A percentile compares a stretch with the other conserved stretches of the same genome.
These are phyloP conservation scores for Elgonia sp. DNA, from an alignment of 2,888 invertebrate species.

Conservation along the genomic window DNA sequence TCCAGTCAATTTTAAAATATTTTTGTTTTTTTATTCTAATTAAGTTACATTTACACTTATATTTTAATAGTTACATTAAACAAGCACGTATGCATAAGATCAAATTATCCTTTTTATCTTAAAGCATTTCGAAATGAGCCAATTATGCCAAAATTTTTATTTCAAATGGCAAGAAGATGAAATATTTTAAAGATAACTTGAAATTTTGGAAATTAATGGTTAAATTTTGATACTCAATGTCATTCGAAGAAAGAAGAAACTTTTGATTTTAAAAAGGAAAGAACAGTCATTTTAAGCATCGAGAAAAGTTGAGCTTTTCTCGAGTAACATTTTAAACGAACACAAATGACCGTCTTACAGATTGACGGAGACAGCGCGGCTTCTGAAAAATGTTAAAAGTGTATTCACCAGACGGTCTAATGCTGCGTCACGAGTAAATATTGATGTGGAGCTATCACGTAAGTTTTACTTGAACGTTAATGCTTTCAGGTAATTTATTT, in stretches of 20 bases:
- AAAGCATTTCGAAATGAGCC: too few relatives aligned
- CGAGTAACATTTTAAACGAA: conserved; percentile 73
- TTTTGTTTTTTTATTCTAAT: too few relatives aligned
- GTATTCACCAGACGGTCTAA: conserved; percentile 95
- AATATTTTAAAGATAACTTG: background rate
- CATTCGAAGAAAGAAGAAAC: conserved; percentile 80
- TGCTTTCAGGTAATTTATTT: conserved; percentile 35
- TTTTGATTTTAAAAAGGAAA: conserved; percentile 75
- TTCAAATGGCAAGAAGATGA: too few relatives aligned
- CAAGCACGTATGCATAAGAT: conserved; percentile 47
- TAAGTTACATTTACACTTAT: too few relatives aligned
- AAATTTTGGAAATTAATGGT: background rate
- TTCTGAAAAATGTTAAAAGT: conserved; percentile 97
- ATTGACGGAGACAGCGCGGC: conserved; percentile 98
- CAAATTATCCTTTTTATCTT: background rate
- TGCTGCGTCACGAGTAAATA: conserved; percentile 91
- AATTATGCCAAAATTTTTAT: background rate
- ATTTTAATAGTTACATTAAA: conserved; percentile 45
- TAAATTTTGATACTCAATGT: background rate
- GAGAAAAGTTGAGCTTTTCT: conserved; percentile 35
- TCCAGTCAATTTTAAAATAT: too few relatives aligned
- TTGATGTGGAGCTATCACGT: conserved; percentile 97
- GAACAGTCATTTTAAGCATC: conserved; percentile 50
- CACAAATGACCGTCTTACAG: conserved; percentile 88
- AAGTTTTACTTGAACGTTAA: conserved; percentile 88